phyloP scores from a whole-genome alignment of 2,797 vertebrate genomes.

The Gymnothorax reevesii region DNA sequence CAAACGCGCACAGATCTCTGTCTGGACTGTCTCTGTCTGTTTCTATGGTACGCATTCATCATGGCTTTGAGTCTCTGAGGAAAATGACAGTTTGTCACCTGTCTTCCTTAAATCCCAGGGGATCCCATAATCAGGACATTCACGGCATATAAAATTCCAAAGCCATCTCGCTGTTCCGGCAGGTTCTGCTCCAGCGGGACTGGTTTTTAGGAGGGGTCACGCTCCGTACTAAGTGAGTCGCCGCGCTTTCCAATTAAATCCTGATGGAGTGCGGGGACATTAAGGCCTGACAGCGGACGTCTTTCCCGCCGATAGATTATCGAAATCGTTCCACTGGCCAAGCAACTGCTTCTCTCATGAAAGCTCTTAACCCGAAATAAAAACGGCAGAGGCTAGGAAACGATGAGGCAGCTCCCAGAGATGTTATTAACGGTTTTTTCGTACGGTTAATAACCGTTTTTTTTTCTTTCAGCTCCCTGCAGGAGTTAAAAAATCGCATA shows the following conservation, averaged over 20 bases:
- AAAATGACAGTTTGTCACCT: background rate
- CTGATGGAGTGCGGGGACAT: slow-evolving; percentile 35
- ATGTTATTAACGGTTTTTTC: background rate
- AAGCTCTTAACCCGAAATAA: slow-evolving; percentile 57
- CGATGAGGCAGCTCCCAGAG: slow-evolving; percentile 49
- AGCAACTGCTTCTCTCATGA: slow-evolving; percentile 47
- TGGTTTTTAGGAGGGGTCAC: background rate
- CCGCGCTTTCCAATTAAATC: slow-evolving; percentile 33
- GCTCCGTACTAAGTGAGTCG: slow-evolving; percentile 17
- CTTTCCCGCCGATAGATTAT: slow-evolving; percentile 48
- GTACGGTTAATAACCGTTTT: too few species aligned
- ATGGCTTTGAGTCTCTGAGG: background rate
- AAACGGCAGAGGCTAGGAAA: slow-evolving; percentile 56
- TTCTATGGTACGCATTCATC: background rate
- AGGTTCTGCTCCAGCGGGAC: background rate
- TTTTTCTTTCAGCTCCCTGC: too few species aligned
- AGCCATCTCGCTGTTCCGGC: background rate
- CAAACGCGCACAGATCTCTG: too few species aligned
- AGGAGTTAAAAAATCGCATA: too few species aligned
- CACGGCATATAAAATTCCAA: background rate
- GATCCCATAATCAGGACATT: background rate
- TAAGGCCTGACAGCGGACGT: slow-evolving; percentile 40
- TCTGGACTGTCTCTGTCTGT: background rate
- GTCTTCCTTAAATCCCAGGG: background rate
- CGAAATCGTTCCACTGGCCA: slow-evolving; percentile 48